Conservation (phyloP, 2,888 invertebrate species). For the Sclerodermus sp. region DNA sequence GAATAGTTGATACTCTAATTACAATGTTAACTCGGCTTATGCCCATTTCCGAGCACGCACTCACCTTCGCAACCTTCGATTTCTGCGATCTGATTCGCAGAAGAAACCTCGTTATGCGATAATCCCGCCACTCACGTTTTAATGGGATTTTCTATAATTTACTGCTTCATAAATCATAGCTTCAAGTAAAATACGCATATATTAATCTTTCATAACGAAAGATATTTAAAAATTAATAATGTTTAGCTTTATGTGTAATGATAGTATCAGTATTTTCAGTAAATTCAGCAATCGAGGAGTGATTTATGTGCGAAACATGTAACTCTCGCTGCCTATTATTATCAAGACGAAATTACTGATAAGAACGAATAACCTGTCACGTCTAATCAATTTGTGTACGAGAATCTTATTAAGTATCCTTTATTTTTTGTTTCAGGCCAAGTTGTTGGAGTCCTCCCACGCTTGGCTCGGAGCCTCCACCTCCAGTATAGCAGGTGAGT, state of each 20-base stretch:
- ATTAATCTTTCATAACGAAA: too few relatives aligned
- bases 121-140: too few relatives aligned
- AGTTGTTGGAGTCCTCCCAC: slow-evolving; percentile 88
- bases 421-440: slow-evolving; percentile 74
- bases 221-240: too few relatives aligned
- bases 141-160: too few relatives aligned
- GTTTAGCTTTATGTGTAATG: too few relatives aligned
- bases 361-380: neutral
- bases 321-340: neutral
- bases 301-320: neutral
- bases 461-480: slow-evolving; percentile 91
- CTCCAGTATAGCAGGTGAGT: slow-evolving; percentile 89
- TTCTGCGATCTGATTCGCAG: too few relatives aligned
- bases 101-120: too few relatives aligned
- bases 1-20: neutral
- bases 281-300: neutral
- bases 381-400: neutral
- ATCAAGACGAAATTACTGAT: neutral
- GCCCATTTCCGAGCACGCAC: too few relatives aligned
- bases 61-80: too few relatives aligned
- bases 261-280: too few relatives aligned
- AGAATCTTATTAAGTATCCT: slow-evolving; percentile 8
- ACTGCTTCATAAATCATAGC: too few relatives aligned
- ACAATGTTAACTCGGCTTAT: neutral
- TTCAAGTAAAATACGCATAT: too few relatives aligned